phyloP scores from a whole-genome alignment of 1,140 invertebrate genomes.

The Meloidogyne exigua region DNA sequence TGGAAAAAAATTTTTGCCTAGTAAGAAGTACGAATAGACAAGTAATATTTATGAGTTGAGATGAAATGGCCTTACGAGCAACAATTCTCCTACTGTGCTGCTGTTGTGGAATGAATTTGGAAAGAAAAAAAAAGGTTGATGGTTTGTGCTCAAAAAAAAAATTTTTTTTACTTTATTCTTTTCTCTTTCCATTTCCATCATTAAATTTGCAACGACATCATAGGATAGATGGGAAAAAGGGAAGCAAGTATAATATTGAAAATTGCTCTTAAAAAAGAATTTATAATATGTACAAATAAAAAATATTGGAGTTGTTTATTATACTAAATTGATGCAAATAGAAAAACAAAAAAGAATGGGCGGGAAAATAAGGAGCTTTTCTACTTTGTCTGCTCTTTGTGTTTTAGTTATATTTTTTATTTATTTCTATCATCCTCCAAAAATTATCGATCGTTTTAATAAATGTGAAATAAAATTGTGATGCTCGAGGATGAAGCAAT shows the following conservation, averaged over 20 bases:
- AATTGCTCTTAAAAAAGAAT: not conserved
- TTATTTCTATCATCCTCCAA: not conserved
- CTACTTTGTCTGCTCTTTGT: not conserved
- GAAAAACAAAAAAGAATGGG: not conserved
- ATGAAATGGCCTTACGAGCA: not conserved
- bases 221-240: not conserved
- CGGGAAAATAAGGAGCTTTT: slow-evolving; percentile 2
- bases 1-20: slow-evolving; percentile 11
- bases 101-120: not conserved
- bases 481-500: not conserved
- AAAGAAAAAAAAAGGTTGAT: not conserved
- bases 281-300: not conserved
- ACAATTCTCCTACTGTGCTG: not conserved
- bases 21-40: not conserved
- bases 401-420: slow-evolving; percentile 4
- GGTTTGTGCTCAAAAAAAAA: not conserved
- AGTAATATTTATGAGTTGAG: not conserved
- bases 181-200: not conserved
- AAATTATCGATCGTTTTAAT: not conserved
- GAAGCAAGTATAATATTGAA: not conserved
- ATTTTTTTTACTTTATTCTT: not conserved
- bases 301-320: not conserved
- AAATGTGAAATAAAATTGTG: not conserved
- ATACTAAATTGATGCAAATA: not conserved
- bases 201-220: not conserved